A percentile compares a stretch with the other conserved stretches of the same genome.
phyloP scores from a whole-genome alignment of 2,113 vertebrate species.

The Haemorhous mexicanus region DNA sequence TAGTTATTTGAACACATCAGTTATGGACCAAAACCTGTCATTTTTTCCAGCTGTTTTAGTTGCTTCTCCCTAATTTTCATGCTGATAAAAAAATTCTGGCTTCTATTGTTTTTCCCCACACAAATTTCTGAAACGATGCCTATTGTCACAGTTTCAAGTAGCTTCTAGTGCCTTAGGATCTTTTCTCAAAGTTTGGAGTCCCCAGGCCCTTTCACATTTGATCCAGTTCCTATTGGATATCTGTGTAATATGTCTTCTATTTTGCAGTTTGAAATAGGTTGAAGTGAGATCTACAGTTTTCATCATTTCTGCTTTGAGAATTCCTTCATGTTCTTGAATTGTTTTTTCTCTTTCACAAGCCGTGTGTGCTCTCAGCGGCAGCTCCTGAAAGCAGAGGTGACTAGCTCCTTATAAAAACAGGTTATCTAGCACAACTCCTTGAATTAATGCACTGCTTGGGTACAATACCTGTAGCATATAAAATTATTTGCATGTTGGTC shows the following conservation, averaged over 20 bases:
- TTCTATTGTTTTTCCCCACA: neutral
- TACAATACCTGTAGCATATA: neutral
- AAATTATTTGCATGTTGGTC: neutral
- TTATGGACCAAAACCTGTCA: accelerated
- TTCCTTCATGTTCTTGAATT: neutral
- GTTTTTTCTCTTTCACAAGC: neutral
- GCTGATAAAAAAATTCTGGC: neutral
- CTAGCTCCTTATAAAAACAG: neutral
- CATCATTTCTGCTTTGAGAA: neutral
- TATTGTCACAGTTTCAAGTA: neutral
- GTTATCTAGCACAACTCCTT: neutral
- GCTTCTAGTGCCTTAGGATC: neutral
- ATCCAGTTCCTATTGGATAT: neutral
- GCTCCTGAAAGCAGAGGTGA: neutral
- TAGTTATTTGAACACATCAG: neutral
- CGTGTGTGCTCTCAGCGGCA: neutral
- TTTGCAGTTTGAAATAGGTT: neutral
- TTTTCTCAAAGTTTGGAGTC: neutral
- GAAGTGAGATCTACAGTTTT: neutral
- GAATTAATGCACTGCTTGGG: neutral
- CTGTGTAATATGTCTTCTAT: neutral
- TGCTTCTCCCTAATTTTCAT: neutral
- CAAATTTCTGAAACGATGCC: neutral
- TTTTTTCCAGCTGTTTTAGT: neutral
- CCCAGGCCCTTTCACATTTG: neutral